Evolutionary conservation across 2,888 invertebrate species (phyloP).

Genomic region (Melinopterus prodromus): DNA sequence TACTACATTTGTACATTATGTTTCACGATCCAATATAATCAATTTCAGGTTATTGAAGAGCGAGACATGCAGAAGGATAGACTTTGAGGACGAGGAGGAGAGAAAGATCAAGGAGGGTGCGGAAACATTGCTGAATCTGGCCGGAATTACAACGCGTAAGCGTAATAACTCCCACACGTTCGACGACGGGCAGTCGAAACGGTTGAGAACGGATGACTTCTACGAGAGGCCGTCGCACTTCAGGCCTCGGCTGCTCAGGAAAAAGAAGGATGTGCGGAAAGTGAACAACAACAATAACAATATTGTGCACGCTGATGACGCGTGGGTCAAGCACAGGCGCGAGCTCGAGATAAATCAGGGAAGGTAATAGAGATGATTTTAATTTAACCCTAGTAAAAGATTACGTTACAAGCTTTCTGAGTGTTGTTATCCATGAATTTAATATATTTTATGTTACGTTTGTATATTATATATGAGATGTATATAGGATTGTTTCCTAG

Average conservation of each 20-base stretch:
- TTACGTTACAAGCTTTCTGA: slow-evolving; percentile 37
- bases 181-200: slow-evolving; percentile 31
- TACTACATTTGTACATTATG: not conserved
- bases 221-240: slow-evolving; percentile 53
- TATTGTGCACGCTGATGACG: slow-evolving; percentile 47
- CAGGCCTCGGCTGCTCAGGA: slow-evolving; percentile 54
- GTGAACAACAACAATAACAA: slow-evolving; percentile 48
- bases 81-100: slow-evolving; percentile 70
- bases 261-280: slow-evolving; percentile 39
- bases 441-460: slow-evolving; percentile 56
- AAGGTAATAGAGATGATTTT: slow-evolving; percentile 54
- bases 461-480: slow-evolving; percentile 43
- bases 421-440: slow-evolving; percentile 51
- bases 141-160: slow-evolving; percentile 63
- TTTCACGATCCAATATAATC: not conserved
- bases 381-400: slow-evolving; percentile 28
- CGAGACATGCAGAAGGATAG: slow-evolving; percentile 53
- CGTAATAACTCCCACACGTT: slow-evolving; percentile 48
- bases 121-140: slow-evolving; percentile 79
- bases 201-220: slow-evolving; percentile 33
- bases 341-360: slow-evolving; percentile 55
- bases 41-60: slow-evolving; percentile 44
- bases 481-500: slow-evolving; percentile 41
- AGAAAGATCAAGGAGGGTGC: slow-evolving; percentile 81
- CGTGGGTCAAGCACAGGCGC: slow-evolving; percentile 56